phyloP scores from a whole-genome alignment of 2,113 vertebrate genomes.

The Rattus rattus region DNA sequence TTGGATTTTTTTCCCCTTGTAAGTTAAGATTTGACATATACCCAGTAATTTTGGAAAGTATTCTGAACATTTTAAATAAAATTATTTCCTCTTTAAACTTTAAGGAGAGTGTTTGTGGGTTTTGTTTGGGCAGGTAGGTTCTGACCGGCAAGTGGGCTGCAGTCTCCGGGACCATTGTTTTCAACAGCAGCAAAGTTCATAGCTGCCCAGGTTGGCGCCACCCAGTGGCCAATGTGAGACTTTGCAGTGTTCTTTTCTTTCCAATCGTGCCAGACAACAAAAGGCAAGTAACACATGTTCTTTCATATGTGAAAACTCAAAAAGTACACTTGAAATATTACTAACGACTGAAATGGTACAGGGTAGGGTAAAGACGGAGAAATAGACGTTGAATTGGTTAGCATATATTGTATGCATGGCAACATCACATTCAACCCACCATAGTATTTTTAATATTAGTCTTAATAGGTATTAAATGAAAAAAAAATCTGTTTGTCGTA shows the following conservation, averaged over 20 bases:
- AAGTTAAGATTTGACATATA: slow-evolving; percentile 2
- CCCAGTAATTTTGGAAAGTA: not conserved
- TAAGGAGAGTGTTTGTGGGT: not conserved
- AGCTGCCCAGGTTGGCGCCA: not conserved
- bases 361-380: not conserved
- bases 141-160: not conserved
- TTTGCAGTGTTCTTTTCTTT: not conserved
- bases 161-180: not conserved
- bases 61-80: not conserved
- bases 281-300: not conserved
- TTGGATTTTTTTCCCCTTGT: not conserved
- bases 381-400: not conserved
- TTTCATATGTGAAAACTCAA: not conserved
- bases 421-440: not conserved
- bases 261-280: not conserved
- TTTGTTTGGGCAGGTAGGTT: not conserved
- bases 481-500: not conserved
- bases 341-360: not conserved
- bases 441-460: not conserved
- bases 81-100: not conserved
- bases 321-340: not conserved
- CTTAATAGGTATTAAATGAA: not conserved
- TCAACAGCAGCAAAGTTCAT: not conserved
- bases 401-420: not conserved
- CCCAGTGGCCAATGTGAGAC: not conserved